Evolutionary conservation across 2,888 invertebrate species (phyloP), one percentile per base, ranked within the genome.

Genomic region (Aelia acuminata): DNA sequence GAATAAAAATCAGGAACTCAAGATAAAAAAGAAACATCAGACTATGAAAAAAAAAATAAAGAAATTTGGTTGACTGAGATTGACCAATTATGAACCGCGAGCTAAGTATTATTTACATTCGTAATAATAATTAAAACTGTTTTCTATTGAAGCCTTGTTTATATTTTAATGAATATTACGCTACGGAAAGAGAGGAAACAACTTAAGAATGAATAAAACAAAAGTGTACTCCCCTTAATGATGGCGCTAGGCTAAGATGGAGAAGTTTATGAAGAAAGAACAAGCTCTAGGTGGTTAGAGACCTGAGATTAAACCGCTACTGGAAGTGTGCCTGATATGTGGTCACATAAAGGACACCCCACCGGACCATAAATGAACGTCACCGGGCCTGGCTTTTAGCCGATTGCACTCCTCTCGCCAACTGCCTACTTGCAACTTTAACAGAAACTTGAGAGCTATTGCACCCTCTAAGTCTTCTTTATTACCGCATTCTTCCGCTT

Each of bases 321-420:
- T 8, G 63, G 63, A 70, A 70, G 63, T 35, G 15, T 31, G 35
- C 7, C 18, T 70, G 63, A 70, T 70, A 70, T 70, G 63, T 70
- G 63, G 63, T 70, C 63, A 70, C 31, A 70, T 70, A 70, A 70
- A 70, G 63, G 63, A 70, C 63, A 35, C 63, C 63, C 31, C 35
- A 70, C 31, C 63, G 63, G 63, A 70, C 63, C 63, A 70, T 70
- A 70, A 70, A 70, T 70, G 63, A 70, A 70, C 63, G 63, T 70
- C 63, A 70, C 31, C 7, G 63, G 35, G 13, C 13, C 18, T 35
- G 63, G 63, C 63, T 70, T 70, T 70, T 70, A 70, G 63, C 63
- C 63, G 63, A 70, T 70, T 70, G 63, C 63, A 70, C 63, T 70
- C 63, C 35, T 70, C 63, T 70, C 35, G 63, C 63, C 63, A 70